These are phyloP conservation scores for Laupala kohalensis DNA, from an alignment of 1,140 invertebrate genomes.

Conservation along the genomic window DNA sequence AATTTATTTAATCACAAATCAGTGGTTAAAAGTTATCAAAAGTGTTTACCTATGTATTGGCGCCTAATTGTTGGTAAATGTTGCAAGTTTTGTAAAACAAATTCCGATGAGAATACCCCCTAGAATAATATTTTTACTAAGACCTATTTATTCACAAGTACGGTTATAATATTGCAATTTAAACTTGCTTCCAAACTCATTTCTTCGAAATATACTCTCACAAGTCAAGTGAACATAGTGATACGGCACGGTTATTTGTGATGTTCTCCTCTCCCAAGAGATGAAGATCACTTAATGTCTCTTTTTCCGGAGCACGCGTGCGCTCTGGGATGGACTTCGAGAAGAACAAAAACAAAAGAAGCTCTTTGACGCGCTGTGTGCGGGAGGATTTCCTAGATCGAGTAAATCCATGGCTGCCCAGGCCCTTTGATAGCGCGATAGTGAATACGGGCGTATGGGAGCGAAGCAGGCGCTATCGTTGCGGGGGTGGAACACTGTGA, in stretches of 20 bases:
- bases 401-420: neutral
- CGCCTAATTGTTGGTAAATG: too few species aligned
- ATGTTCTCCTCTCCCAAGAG: neutral
- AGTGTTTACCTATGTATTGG: too few species aligned
- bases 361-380: neutral
- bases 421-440: neutral
- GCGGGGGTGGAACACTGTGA: neutral
- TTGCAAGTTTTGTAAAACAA: too few species aligned
- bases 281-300: neutral
- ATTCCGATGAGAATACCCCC: too few species aligned
- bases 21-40: too few species aligned
- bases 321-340: neutral
- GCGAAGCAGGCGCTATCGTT: too few species aligned
- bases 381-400: neutral
- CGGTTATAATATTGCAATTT: too few species aligned
- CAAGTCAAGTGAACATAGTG: neutral
- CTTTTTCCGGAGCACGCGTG: neutral
- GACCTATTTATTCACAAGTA: too few species aligned
- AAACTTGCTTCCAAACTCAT: neutral
- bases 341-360: neutral
- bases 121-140: too few species aligned
- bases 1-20: too few species aligned
- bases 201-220: neutral
- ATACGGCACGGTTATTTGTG: neutral
- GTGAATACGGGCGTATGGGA: neutral